Evolutionary conservation across 2,113 vertebrate genomes (phyloP).

Genomic region (Coregonus clupeaformis): DNA sequence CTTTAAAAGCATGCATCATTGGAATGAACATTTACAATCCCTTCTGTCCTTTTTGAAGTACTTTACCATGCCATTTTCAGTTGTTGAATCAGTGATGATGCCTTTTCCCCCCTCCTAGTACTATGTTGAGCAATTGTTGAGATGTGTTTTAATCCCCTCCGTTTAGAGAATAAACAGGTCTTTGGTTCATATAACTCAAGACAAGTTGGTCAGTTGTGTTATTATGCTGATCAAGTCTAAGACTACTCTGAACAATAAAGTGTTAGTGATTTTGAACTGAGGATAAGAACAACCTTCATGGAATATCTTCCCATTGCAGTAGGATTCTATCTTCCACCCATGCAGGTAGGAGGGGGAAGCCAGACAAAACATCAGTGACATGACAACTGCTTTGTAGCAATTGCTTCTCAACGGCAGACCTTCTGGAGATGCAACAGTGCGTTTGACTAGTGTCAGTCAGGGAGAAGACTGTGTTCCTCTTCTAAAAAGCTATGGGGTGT

Average conservation of each 20-base stretch:
- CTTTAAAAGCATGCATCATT: conserved; percentile 36
- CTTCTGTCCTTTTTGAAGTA: background rate
- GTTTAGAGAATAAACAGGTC: background rate
- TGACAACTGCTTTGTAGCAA: conserved; percentile 30
- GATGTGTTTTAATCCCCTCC: background rate
- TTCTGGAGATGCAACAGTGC: conserved; percentile 18
- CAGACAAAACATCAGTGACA: conserved; percentile 23
- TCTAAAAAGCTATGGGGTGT: conserved; percentile 16
- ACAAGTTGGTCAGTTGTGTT: background rate
- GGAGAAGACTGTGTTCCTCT: conserved; percentile 25
- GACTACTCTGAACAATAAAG: too few relatives aligned
- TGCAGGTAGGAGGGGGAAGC: background rate
- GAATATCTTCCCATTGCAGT: background rate
- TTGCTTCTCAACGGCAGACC: conserved; percentile 25
- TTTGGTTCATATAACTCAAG: background rate
- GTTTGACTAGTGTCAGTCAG: conserved; percentile 60
- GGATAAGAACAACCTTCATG: background rate
- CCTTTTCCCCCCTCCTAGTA: background rate
- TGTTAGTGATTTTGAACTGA: too few relatives aligned
- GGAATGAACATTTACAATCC: conserved; percentile 30
- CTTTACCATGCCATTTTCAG: background rate
- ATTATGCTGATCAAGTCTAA: background rate
- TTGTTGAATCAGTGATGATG: background rate
- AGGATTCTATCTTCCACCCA: background rate
- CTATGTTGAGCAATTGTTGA: background rate